phyloP scores from a whole-genome alignment of 2,113 vertebrate genomes.

The Coregonus clupeaformis region DNA sequence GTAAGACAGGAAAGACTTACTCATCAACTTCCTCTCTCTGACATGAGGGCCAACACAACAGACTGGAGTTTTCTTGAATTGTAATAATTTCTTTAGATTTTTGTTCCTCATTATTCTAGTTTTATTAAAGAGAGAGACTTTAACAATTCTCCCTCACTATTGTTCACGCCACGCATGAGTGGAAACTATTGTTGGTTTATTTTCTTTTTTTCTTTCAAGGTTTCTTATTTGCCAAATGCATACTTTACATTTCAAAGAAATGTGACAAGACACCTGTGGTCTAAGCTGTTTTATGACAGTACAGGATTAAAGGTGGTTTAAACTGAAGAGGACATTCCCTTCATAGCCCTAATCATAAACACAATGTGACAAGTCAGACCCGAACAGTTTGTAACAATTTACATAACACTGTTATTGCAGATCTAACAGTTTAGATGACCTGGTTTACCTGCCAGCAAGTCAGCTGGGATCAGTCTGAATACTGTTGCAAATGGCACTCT shows the following conservation, averaged over 20 bases:
- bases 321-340: slow-evolving; percentile 13
- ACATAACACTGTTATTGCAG: slow-evolving; percentile 24
- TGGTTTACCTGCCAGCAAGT: not conserved
- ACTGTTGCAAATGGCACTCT: not conserved
- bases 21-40: not conserved
- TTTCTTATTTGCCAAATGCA: slow-evolving; percentile 65
- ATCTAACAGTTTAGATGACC: slow-evolving; percentile 5
- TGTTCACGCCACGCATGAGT: slow-evolving; percentile 2
- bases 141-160: slow-evolving; percentile 12
- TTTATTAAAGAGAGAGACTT: slow-evolving; percentile 38
- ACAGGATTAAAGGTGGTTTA: not conserved
- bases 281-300: slow-evolving; percentile 7
- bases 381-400: slow-evolving; percentile 3
- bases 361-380: not conserved
- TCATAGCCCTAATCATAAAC: slow-evolving; percentile 13
- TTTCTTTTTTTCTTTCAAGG: slow-evolving; percentile 36
- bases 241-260: slow-evolving; percentile 31
- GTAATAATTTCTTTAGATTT: slow-evolving; percentile 10
- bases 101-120: slow-evolving; percentile 19
- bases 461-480: not conserved
- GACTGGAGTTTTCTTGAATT: slow-evolving; percentile 28
- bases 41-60: slow-evolving; percentile 1
- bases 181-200: slow-evolving; percentile 5
- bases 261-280: slow-evolving; percentile 39
- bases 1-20: slow-evolving; percentile 19